Evolutionary conservation across 2,888 invertebrate species (phyloP).

Genomic region (Leptarthrus brevirostris): DNA sequence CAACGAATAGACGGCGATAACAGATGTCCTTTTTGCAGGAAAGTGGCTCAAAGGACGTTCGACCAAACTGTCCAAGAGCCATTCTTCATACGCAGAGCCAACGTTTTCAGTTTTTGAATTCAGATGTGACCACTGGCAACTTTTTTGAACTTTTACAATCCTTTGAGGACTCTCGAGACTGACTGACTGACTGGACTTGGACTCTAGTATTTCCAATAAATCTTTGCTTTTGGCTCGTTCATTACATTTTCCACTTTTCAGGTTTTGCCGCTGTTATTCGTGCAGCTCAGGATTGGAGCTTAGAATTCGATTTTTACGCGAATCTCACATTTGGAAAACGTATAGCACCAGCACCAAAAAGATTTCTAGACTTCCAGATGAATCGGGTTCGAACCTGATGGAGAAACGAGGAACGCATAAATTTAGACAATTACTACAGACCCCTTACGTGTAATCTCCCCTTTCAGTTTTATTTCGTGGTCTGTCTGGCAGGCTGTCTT

Average conservation of each 20-base stretch:
- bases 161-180: not conserved
- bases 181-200: too few relatives aligned
- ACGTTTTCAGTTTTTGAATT: not conserved
- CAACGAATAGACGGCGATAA: not conserved
- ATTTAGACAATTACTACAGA: constrained; percentile 36
- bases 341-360: not conserved
- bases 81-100: too few relatives aligned
- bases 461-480: not conserved
- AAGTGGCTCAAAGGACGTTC: not conserved
- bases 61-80: not conserved
- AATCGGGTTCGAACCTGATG: not conserved
- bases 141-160: not conserved
- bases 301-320: too few relatives aligned
- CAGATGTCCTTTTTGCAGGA: constrained; percentile 27
- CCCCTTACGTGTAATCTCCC: constrained; percentile 20
- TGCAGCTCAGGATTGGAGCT: not conserved
- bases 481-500: not conserved
- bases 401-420: constrained; percentile 34
- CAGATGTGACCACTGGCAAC: too few relatives aligned
- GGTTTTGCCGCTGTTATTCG: not conserved
- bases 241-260: too few relatives aligned
- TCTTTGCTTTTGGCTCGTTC: constrained; percentile 4
- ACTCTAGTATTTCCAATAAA: constrained; percentile 13
- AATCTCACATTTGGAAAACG: not conserved
- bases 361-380: not conserved